These are phyloP conservation scores for Papilio gigon DNA, from an alignment of 2,888 invertebrate genomes.

Conservation along the genomic window DNA sequence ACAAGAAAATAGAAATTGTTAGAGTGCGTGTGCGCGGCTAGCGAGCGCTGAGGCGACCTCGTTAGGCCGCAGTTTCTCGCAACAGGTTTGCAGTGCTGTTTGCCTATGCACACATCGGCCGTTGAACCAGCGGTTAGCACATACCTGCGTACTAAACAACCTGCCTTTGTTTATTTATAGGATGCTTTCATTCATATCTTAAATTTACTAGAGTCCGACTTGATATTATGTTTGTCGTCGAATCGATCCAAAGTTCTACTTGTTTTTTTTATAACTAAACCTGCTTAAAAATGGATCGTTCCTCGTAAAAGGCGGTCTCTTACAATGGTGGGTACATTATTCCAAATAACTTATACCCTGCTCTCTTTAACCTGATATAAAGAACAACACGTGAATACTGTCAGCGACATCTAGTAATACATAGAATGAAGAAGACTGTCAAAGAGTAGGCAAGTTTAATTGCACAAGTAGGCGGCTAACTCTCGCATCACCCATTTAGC, in stretches of 20 bases:
- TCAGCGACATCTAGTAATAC: too few relatives aligned
- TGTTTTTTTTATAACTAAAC: too few relatives aligned
- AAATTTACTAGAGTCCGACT: too few relatives aligned
- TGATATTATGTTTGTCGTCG: too few relatives aligned
- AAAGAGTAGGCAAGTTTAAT: not conserved
- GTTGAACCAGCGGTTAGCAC: not conserved
- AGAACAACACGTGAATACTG: too few relatives aligned
- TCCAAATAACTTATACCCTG: too few relatives aligned
- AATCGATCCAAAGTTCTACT: too few relatives aligned
- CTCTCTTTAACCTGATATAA: too few relatives aligned
- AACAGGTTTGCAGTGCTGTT: slow-evolving; percentile 14
- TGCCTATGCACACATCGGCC: slow-evolving; percentile 18
- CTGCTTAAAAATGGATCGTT: too few relatives aligned
- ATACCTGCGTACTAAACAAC: not conserved
- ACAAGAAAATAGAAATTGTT: slow-evolving; percentile 18
- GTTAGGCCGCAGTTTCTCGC: slow-evolving; percentile 16
- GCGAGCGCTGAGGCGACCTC: slow-evolving; percentile 7
- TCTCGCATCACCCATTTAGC: not conserved
- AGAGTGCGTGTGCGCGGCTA: not conserved
- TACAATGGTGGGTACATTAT: too few relatives aligned
- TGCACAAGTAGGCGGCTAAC: not conserved
- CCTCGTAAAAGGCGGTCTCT: too few relatives aligned
- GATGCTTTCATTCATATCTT: not conserved
- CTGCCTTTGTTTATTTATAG: not conserved
- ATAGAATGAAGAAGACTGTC: not conserved